Percentiles rank a stretch among this genome's conserved stretches.
These are phyloP conservation scores for Oplegnathus fasciatus DNA, from an alignment of 2,113 vertebrate genomes.

Conservation along the genomic window DNA sequence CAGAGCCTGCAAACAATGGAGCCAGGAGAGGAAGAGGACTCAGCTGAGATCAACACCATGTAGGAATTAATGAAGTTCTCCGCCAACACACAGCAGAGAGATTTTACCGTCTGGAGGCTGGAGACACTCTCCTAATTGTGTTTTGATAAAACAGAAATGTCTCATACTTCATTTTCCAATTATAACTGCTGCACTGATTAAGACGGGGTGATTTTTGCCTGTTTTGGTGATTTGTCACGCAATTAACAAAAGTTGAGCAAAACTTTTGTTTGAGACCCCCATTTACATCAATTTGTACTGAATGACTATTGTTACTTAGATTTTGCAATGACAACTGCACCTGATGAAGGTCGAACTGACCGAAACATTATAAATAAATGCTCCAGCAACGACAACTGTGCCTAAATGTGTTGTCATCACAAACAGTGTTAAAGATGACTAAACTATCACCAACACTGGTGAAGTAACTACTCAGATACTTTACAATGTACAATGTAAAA, in stretches of 20 bases:
- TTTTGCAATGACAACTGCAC: not conserved
- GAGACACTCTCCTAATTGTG: slow-evolving; percentile 65
- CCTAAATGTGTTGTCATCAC: not conserved
- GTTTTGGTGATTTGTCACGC: slow-evolving; percentile 23
- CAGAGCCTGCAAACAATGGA: slow-evolving; percentile 71
- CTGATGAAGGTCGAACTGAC: not conserved
- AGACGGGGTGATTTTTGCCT: slow-evolving; percentile 7
- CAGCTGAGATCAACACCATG: slow-evolving; percentile 64
- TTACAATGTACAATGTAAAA: too few relatives aligned
- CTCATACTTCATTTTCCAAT: slow-evolving; percentile 58
- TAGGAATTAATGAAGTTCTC: slow-evolving; percentile 69
- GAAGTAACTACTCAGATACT: too few relatives aligned
- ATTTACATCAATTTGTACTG: not conserved
- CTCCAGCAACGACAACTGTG: not conserved
- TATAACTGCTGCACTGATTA: slow-evolving; percentile 43
- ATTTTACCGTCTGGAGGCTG: slow-evolving; percentile 57
- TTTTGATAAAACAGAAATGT: slow-evolving; percentile 63
- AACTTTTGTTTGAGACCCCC: not conserved
- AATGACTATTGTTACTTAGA: not conserved
- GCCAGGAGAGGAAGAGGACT: slow-evolving; percentile 59
- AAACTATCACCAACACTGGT: too few relatives aligned
- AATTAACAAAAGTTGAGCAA: slow-evolving; percentile 7
- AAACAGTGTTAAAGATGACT: too few relatives aligned
- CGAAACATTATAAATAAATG: not conserved
- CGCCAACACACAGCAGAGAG: slow-evolving; percentile 42